phyloP scores from a whole-genome alignment of 2,113 vertebrate species.

The Colaptes auratus region DNA sequence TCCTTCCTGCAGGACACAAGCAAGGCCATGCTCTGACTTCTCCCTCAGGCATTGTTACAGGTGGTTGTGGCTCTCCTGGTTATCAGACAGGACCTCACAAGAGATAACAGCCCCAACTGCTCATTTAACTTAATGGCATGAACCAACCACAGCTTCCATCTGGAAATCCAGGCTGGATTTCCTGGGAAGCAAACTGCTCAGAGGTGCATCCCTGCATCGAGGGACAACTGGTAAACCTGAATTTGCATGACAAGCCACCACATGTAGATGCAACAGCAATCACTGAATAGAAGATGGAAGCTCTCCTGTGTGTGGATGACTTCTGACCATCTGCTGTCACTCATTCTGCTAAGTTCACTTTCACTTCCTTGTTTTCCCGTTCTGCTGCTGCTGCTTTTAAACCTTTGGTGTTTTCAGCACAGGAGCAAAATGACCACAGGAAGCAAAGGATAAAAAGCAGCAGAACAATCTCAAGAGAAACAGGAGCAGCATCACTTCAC shows the following conservation, averaged over 20 bases:
- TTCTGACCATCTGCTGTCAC: neutral
- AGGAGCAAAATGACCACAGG: neutral
- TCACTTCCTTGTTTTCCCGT: neutral
- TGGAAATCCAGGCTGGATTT: neutral
- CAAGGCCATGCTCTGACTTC: neutral
- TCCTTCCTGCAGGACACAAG: neutral
- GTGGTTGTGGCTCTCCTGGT: neutral
- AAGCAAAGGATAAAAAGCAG: neutral
- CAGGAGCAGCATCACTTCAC: neutral
- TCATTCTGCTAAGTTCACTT: neutral
- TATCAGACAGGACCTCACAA: neutral
- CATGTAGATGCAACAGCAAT: accelerated
- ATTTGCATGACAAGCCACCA: neutral
- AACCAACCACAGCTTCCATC: neutral
- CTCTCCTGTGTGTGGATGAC: neutral
- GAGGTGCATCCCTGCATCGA: accelerated
- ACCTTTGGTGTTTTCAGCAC: neutral
- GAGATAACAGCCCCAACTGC: neutral
- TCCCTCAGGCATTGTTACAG: accelerated
- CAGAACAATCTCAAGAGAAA: neutral
- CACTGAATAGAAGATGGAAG: too few species aligned
- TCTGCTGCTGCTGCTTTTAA: neutral
- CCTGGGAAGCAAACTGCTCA: neutral
- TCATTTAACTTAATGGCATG: accelerated
- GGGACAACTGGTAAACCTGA: accelerated